Base-by-base conservation (phyloP, 2,797 vertebrate species). In the Leptoclinus maculatus region DNA sequence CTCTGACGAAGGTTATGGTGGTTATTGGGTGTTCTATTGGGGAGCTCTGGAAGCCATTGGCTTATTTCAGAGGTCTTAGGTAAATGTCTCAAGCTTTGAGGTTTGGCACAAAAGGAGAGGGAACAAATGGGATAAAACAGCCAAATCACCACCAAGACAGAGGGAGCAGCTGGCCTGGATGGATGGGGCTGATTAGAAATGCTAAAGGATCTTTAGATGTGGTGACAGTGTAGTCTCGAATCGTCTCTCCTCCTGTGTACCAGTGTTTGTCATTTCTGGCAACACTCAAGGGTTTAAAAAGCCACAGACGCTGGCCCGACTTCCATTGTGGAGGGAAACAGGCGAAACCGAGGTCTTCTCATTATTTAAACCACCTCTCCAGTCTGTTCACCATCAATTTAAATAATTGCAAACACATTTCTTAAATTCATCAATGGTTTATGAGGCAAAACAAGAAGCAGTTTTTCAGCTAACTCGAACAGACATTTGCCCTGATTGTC, bases 121-220 rank as follows among this genome's bases (percentile, higher is more conserved):
- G 59, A 86, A 60, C 51, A 57, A 81, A 84, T 80, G 64, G 73
- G 49, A 80, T 74, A 43, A 79, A 90, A 82, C 29, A 62, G 66
- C 63, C 19, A 45, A 72, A 80, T 80, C 78, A 43, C 66, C 71
- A 71, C 32, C 2, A 10, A 71, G 75, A 84, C 69, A 58, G 63
- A 27, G 38, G 68, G 78, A 47, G 27, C 90, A 91, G 86, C 86
- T 86, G 89, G 82, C 23, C 57, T 75, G 77, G 53, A 59, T 63
- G 79, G 65, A 78, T 76, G 82, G 34, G 59, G 6, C 70, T 29
- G 75, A 91, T 91, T 83, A 76, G 64, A 87, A 23, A 78, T 76
- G 73, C 85, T 88, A 82, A 21, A 59, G 81, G 73, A 47, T 32
- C 79, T 82, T 89, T 45, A 84, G 82, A 91, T 90, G 90, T 88